Evolutionary conservation across 2,888 invertebrate genomes (phyloP), one percentile per base, ranked within the genome.

Genomic region (Drosophila helvetica): DNA sequence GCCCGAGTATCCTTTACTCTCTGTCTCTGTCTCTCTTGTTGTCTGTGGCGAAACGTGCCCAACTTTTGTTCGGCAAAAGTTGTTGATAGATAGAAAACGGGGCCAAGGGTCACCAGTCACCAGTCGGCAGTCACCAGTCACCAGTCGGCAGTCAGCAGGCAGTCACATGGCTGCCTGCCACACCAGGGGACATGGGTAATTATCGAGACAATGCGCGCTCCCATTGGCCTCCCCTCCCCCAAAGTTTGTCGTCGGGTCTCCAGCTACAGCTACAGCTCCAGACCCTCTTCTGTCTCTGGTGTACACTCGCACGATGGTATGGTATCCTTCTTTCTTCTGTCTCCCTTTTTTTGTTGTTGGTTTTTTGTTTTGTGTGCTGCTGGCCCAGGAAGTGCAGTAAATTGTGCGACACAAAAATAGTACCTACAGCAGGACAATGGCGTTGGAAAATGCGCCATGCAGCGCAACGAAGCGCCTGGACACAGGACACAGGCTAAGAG

Each of bases 361-460:
- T 22, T 8, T 7, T 47, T 55, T 42, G 19, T 60, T 51, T 52
- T 79, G 56, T 62, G 48, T 67, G 59, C 63, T 83, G 69, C 64
- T 69, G 59, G 69, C 60, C 52, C 85, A 79, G 84, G 83, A 85
- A 87, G 84, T 80, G 86, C 86, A 87, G 83, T 85, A 87, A 85
- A 85, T 87, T 85, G 83, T 87, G 80, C 88, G 80, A 75, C 83
- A 85, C 84, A 85, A 85, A 85, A 85, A 85, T 85, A 82, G 78
- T 83, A 82, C 83, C 86, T 80, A 80, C 65, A 66, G 64, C 74
- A 85, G 86, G 77, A 85, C 84, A 85, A 85, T 86, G 77, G 85
- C 81, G 83, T 86, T 79, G 83, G 48, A 83, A 82, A 83, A 86
- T 86, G 85, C 77, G 70, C 81, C 87, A 84, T 81, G 81, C 83